phyloP scores from a whole-genome alignment of 2,888 invertebrate genomes.

The Drosophila leonis region DNA sequence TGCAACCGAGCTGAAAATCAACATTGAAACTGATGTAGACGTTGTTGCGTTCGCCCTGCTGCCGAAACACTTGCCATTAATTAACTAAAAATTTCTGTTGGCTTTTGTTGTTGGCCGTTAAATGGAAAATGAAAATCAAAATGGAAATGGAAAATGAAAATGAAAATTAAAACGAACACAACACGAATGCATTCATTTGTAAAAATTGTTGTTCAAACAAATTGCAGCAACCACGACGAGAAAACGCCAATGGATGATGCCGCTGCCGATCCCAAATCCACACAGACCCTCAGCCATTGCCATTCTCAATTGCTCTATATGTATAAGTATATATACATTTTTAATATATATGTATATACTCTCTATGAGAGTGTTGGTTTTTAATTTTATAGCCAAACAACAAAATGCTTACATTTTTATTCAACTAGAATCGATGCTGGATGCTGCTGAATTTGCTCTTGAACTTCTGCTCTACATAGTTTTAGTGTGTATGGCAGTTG shows the following conservation, averaged over 20 bases:
- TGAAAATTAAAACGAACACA: slow-evolving; percentile 32
- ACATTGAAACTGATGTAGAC: slow-evolving; percentile 46
- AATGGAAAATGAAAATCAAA: slow-evolving; percentile 36
- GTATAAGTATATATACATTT: background rate
- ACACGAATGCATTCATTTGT: slow-evolving; percentile 68
- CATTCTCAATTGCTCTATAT: slow-evolving; percentile 12
- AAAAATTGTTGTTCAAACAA: slow-evolving; percentile 59
- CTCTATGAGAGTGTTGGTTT: slow-evolving; percentile 63
- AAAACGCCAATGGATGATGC: slow-evolving; percentile 26
- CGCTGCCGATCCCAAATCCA: slow-evolving; percentile 26
- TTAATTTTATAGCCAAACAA: slow-evolving; percentile 77
- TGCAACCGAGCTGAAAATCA: slow-evolving; percentile 52
- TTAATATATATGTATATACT: background rate
- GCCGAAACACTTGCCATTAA: slow-evolving; percentile 46
- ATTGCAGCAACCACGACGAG: slow-evolving; percentile 33
- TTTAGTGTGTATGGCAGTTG: too few species aligned
- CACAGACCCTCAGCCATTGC: slow-evolving; percentile 10
- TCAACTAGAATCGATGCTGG: slow-evolving; percentile 63
- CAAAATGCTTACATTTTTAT: slow-evolving; percentile 69
- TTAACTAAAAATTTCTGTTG: slow-evolving; percentile 66
- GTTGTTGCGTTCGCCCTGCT: slow-evolving; percentile 10
- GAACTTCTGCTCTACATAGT: slow-evolving; percentile 40
- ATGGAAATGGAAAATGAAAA: slow-evolving; percentile 24
- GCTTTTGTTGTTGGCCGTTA: slow-evolving; percentile 35
- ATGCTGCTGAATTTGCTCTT: slow-evolving; percentile 40